Conservation (phyloP, 2,797 vertebrate genomes). For the Dryobates pubescens region DNA sequence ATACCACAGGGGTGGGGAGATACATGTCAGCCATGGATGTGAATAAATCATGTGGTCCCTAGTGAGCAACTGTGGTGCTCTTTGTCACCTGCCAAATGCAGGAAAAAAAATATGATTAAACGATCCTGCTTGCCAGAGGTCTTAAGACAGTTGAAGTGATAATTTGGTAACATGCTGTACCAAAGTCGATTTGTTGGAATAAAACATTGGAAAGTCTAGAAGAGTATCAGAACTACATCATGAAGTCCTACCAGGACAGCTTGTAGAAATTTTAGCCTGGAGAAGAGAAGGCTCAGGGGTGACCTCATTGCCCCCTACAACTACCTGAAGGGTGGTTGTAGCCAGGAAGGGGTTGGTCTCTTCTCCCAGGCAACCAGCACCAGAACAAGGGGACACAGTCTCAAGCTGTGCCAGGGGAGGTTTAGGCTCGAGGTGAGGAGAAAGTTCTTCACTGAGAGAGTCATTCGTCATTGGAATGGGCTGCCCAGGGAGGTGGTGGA, state of each 20-base stretch:
- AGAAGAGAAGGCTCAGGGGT: too few relatives aligned
- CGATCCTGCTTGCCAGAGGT: neutral
- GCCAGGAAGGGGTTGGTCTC: too few relatives aligned
- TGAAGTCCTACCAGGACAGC: neutral
- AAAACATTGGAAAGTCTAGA: neutral
- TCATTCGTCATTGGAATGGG: too few relatives aligned
- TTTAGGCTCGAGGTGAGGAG: too few relatives aligned
- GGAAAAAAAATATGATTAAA: neutral
- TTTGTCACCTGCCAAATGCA: neutral
- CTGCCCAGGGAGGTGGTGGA: too few relatives aligned
- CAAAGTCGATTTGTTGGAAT: neutral
- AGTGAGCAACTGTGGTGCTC: neutral
- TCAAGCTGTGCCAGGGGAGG: too few relatives aligned
- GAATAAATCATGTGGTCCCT: neutral
- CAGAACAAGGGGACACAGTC: too few relatives aligned
- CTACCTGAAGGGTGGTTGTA: too few relatives aligned
- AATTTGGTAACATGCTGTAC: neutral
- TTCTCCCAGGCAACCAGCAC: too few relatives aligned
- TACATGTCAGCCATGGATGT: neutral
- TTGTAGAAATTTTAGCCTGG: too few relatives aligned
- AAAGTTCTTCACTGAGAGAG: too few relatives aligned
- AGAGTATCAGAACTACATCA: neutral
- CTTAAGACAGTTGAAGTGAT: conserved; percentile 1
- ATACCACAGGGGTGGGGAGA: neutral
- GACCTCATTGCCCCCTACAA: too few relatives aligned